Conservation (phyloP, 2,797 vertebrate species). For the Pseudocheirus occidentalis region DNA sequence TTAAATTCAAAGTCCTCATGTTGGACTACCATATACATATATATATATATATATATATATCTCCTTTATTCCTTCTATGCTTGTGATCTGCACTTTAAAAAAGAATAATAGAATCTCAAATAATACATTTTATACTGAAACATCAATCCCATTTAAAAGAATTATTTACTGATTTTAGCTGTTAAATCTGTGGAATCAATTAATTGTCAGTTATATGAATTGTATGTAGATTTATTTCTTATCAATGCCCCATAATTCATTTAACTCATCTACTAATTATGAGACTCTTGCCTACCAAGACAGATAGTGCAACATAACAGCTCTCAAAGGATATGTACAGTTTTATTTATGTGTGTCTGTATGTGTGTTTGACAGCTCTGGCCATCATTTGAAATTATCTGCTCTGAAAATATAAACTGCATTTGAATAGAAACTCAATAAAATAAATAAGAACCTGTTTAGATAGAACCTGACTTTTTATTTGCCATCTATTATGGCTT, state of each 20-base stretch:
- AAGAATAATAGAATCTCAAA: not conserved
- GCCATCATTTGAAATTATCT: constrained; percentile 10
- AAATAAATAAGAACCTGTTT: constrained; percentile 40
- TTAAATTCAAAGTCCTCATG: constrained; percentile 10
- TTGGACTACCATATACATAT: not conserved
- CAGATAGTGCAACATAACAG: constrained; percentile 39
- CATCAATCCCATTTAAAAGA: not conserved
- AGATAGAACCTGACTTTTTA: constrained; percentile 23
- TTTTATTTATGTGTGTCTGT: not conserved
- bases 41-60: too few relatives aligned
- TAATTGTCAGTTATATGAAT: constrained; percentile 5
- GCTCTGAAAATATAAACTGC: constrained; percentile 34
- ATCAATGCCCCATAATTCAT: constrained; percentile 11
- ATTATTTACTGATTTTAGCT: constrained; percentile 39
- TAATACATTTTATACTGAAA: too few relatives aligned
- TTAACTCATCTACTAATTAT: not conserved
- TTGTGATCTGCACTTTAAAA: not conserved
- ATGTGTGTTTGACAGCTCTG: not conserved
- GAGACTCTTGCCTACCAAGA: not conserved
- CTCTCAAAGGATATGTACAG: constrained; percentile 22
- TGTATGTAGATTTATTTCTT: constrained; percentile 15
- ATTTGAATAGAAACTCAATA: constrained; percentile 35
- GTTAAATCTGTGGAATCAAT: constrained; percentile 22
- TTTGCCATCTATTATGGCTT: constrained; percentile 45
- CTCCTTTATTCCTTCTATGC: not conserved